phyloP scores from a whole-genome alignment of 2,113 vertebrate genomes.

The Aix galericulata region DNA sequence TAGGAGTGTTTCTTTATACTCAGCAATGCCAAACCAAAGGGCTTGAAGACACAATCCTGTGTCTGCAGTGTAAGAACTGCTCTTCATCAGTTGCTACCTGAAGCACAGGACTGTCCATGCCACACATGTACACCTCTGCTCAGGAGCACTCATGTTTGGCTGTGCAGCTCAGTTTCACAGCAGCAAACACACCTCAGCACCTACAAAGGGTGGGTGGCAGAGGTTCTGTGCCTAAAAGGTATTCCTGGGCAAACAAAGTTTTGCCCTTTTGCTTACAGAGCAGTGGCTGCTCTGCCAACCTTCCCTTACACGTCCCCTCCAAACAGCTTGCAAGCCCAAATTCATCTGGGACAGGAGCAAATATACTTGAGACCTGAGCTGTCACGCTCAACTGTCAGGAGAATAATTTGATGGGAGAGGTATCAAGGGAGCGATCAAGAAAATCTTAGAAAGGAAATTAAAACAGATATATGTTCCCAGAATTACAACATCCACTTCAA shows the following conservation, averaged over 20 bases:
- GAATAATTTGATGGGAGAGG: background rate
- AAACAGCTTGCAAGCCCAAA: background rate
- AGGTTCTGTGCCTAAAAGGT: background rate
- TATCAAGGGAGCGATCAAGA: background rate
- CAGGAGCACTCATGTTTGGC: no score
- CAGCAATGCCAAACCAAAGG: background rate
- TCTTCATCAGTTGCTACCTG: background rate
- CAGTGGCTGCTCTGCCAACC: background rate
- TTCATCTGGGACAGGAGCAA: background rate
- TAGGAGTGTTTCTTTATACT: background rate
- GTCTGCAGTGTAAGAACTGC: background rate
- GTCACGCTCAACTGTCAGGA: background rate
- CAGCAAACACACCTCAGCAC: background rate
- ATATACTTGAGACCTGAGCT: background rate
- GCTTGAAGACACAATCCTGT: accelerated
- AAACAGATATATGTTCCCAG: background rate
- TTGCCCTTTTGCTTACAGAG: background rate
- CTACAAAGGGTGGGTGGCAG: background rate
- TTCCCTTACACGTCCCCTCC: background rate
- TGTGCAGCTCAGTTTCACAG: no score
- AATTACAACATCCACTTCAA: background rate
- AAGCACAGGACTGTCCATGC: no score
- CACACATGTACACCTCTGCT: no score
- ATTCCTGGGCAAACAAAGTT: accelerated
- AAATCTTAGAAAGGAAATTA: background rate